Evolutionary conservation across 1,140 invertebrate species (phyloP), one percentile per base, ranked within the genome.

Genomic region (Drosophila littoralis): DNA sequence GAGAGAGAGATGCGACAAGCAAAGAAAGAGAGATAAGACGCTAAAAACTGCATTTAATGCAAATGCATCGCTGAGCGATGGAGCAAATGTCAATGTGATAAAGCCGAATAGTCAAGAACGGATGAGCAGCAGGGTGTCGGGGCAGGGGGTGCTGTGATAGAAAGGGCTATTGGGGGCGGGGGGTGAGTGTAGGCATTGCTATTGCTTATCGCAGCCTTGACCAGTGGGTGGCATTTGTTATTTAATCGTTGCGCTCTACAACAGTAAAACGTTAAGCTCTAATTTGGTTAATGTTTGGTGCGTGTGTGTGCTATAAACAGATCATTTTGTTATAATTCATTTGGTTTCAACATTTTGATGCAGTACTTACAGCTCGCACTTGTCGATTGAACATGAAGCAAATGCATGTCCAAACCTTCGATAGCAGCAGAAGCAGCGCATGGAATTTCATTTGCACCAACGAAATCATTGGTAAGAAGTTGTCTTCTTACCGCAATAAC

Each of bases 361-460:
- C 42, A 5, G 35, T 88, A 96, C 96, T 96, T 96, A 98, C 98
- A 94, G 97, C 95, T 95, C 98, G 96, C 94, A 97, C 96, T 95
- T 98, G 97, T 94, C 98, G 97, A 94, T 97, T 97, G 92, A 98
- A 95, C 94, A 98, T 96, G 95, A 97, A 99, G 94, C 97, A 98
- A 93, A 99, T 95, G 95, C 98, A 99, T 95, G 96, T 98, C 98
- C 98, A 99, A 94, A 99, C 97, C 94, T 97, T 98, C 92, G 97
- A 97, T 92, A 97, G 97, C 93, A 98, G 95, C 93, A 98, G 94
- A 94, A 98, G 96, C 93, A 98, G 98, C 94, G 97, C 96, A 94
- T 97, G 96, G 94, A 98, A 96, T 94, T 97, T 97, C 97, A 98
- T 98, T 95, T 98, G 97, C 95, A 98, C 95, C 95, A 97, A 96